Evolutionary conservation across 2,888 invertebrate genomes (phyloP).

Genomic region (Drosophila atripex): DNA sequence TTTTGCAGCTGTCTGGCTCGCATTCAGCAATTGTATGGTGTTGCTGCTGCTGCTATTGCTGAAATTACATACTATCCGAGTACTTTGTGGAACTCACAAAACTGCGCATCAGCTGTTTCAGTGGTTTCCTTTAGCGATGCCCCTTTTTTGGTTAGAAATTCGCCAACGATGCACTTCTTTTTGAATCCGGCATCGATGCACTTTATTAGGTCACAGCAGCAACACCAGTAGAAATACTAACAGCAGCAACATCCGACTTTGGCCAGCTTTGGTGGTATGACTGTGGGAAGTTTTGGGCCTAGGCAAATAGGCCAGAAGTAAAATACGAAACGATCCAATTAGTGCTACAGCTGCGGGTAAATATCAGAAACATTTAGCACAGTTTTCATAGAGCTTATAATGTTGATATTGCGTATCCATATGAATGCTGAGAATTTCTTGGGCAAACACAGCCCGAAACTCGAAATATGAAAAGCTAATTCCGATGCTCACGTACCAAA

Average conservation of each 20-base stretch:
- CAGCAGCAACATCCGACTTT: slow-evolving; percentile 31
- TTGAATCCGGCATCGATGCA: slow-evolving; percentile 24
- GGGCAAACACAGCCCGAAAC: slow-evolving; percentile 48
- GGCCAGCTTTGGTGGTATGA: slow-evolving; percentile 19
- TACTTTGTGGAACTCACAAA: slow-evolving; percentile 63
- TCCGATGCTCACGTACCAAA: slow-evolving; percentile 67
- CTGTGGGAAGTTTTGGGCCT: slow-evolving; percentile 68
- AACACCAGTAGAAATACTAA: slow-evolving; percentile 6
- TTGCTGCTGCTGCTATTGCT: slow-evolving; percentile 45
- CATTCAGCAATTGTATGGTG: slow-evolving; percentile 28
- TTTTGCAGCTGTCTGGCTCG: slow-evolving; percentile 67
- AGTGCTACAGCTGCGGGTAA: slow-evolving; percentile 47
- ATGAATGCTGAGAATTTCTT: slow-evolving; percentile 50
- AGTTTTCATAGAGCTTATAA: slow-evolving; percentile 57
- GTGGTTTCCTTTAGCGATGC: slow-evolving; percentile 30
- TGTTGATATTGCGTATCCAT: slow-evolving; percentile 39
- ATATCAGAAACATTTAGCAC: slow-evolving; percentile 69
- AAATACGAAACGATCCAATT: slow-evolving; percentile 59
- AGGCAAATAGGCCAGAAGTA: slow-evolving; percentile 53
- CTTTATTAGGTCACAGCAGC: slow-evolving; percentile 67
- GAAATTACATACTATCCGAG: slow-evolving; percentile 45
- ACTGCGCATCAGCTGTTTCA: slow-evolving; percentile 73
- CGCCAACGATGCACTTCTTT: slow-evolving; percentile 60
- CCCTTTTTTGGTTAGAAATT: slow-evolving; percentile 24
- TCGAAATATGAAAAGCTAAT: slow-evolving; percentile 42